Base-by-base conservation (phyloP, 2,888 invertebrate species). In the Dryocosmus kuriphilus region DNA sequence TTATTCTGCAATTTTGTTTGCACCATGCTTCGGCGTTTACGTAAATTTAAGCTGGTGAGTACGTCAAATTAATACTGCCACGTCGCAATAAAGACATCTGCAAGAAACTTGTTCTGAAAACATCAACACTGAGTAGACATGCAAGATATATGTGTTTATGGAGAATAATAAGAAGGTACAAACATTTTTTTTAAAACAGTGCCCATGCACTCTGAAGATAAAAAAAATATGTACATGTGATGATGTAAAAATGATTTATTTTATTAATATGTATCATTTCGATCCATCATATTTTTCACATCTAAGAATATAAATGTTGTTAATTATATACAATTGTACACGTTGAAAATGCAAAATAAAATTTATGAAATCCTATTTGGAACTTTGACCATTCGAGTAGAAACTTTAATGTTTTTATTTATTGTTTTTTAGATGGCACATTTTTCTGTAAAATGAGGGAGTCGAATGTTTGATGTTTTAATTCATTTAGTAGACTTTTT, bases 31-130 rank as follows among this genome's bases (percentile, higher is more conserved):
- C 87, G 86, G 79, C 85, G 86, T 77, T 80, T 88, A 19, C 83
- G 85, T 77, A 86, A 84, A 80, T 80, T 84, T 51, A 86, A 85
- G 63, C 75, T 79, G 85, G 89, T 89, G 86, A 89, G 88, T 87
- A 79, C 77, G 38, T 65, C 11, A 65, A 24, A 65, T 16, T 22
- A 32, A 71, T 27, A 71, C 67, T 78, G 78, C 78, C 79, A 78
- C 76, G 75, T 75, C 51, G 67, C 57, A 63, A 78, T 61, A 14
- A 74, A 57, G 14, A 67, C 67, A 27, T 27, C 24, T 41, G 8
- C 8, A 2, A 22, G 24, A 30, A 41, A 67, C 27, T 51, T 32
- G n/a, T 11, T 51, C 51, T 46, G 30, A 32, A 51, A 51, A 51
- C 51, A 51, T 19, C 19, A 67, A 30, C 35, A n/a, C n/a, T 51